phyloP scores from a whole-genome alignment of 2,888 invertebrate species.

The Spodoptera exigua region DNA sequence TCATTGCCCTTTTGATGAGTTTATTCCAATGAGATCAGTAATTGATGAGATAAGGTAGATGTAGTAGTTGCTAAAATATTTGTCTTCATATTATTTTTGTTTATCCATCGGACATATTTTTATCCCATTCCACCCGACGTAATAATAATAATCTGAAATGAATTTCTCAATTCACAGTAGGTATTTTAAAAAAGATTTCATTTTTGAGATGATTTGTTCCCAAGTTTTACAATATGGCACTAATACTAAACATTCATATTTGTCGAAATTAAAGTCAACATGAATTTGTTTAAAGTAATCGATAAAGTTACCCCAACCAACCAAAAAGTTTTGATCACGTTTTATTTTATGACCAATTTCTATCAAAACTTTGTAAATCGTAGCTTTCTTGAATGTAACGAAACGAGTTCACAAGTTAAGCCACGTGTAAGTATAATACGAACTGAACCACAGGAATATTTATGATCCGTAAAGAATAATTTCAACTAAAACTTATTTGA shows the following conservation, averaged over 20 bases:
- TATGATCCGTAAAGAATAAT: constrained; percentile 5
- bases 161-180: too few species aligned
- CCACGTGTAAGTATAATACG: constrained; percentile 8
- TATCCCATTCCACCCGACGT: too few species aligned
- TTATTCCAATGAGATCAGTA: too few species aligned
- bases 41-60: too few species aligned
- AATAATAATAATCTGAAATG: too few species aligned
- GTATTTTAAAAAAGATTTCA: too few species aligned
- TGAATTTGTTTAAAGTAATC: constrained; percentile 23
- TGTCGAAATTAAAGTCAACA: constrained; percentile 9
- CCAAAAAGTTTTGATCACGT: constrained; percentile 42
- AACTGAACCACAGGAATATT: constrained; percentile 6
- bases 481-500: constrained; percentile 6
- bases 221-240: too few species aligned
- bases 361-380: constrained; percentile 40
- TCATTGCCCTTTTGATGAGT: too few species aligned
- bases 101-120: too few species aligned
- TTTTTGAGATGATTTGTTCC: too few species aligned
- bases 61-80: too few species aligned
- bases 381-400: constrained; percentile 13
- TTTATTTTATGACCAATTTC: constrained; percentile 41
- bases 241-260: constrained; percentile 6
- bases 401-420: constrained; percentile 31
- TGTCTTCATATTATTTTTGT: too few species aligned
- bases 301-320: constrained; percentile 28